Conservation (phyloP, 2,113 vertebrate species). For the Plecturocebus donacophilus region DNA sequence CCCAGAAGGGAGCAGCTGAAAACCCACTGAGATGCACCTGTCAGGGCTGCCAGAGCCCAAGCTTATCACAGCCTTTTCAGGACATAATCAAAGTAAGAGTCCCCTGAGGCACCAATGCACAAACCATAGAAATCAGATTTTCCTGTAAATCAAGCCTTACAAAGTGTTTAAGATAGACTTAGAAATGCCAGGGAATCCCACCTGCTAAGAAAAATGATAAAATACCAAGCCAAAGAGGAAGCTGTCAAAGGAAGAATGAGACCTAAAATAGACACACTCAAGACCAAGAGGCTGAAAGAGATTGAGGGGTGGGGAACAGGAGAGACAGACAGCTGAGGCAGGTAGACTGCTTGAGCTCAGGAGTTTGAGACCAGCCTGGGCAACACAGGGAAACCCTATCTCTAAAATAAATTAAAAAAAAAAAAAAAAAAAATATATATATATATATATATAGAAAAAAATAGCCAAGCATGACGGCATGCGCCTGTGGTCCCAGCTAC, state of each 20-base stretch:
- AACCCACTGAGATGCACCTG: neutral
- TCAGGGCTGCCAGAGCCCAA: neutral
- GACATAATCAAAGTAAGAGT: constrained; percentile 7
- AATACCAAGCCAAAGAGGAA: neutral
- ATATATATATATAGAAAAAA: too few relatives aligned
- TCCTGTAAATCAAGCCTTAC: constrained; percentile 56
- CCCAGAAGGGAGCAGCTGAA: neutral
- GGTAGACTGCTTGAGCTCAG: too few relatives aligned
- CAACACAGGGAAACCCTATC: too few relatives aligned
- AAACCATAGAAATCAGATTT: constrained; percentile 67
- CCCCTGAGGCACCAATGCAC: neutral
- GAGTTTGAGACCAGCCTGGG: too few relatives aligned
- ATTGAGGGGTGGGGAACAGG: rapidly evolving
- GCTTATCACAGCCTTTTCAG: neutral
- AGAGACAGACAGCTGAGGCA: too few relatives aligned
- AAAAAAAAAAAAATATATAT: too few relatives aligned
- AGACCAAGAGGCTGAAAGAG: neutral
- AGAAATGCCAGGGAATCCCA: constrained; percentile 23
- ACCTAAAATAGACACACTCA: constrained; percentile 40
- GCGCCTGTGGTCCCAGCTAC: too few relatives aligned
- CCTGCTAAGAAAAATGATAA: neutral
- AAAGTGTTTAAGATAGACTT: constrained; percentile 46
- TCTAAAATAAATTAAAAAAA: too few relatives aligned
- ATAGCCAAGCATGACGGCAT: too few relatives aligned
- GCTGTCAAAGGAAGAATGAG: neutral